A percentile compares a stretch with the other conserved stretches of the same genome.
phyloP scores from a whole-genome alignment of 2,797 vertebrate species.

The Sebastes trivittatus region DNA sequence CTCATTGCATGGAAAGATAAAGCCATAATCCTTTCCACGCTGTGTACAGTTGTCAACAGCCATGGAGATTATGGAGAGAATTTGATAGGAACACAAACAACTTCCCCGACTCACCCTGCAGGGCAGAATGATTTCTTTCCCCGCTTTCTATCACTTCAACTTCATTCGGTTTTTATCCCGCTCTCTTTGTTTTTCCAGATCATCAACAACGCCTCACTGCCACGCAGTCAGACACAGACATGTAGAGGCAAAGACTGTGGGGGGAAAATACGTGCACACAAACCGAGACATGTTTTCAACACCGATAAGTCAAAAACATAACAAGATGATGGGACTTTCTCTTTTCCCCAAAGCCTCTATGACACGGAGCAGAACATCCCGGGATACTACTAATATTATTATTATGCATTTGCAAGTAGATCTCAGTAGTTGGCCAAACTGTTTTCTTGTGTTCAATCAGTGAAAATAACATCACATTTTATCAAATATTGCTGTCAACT shows the following conservation, averaged over 20 bases:
- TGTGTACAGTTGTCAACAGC: slow-evolving; percentile 44
- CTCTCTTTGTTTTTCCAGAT: slow-evolving; percentile 22
- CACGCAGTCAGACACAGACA: slow-evolving; percentile 34
- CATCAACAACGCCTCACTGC: slow-evolving; percentile 4
- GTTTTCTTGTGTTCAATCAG: not conserved
- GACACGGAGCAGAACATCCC: not conserved
- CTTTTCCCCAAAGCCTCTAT: not conserved
- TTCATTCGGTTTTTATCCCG: slow-evolving; percentile 6
- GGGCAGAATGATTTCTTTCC: slow-evolving; percentile 35
- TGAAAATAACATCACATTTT: not conserved
- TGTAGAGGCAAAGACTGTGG: not conserved
- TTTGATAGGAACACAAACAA: slow-evolving; percentile 56
- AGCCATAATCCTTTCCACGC: slow-evolving; percentile 45
- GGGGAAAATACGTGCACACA: not conserved
- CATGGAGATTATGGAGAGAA: slow-evolving; percentile 43
- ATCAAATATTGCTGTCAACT: not conserved
- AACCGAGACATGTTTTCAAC: slow-evolving; percentile 13
- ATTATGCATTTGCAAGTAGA: not conserved
- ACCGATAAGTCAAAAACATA: slow-evolving; percentile 15
- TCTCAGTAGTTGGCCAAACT: slow-evolving; percentile 6
- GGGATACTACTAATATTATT: not conserved
- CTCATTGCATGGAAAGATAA: slow-evolving; percentile 43
- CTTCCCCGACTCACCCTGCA: slow-evolving; percentile 27
- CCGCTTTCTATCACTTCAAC: slow-evolving; percentile 26
- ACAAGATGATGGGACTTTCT: not conserved